Conservation (phyloP, 2,888 invertebrate genomes). For the Pristionchus japonicus region DNA sequence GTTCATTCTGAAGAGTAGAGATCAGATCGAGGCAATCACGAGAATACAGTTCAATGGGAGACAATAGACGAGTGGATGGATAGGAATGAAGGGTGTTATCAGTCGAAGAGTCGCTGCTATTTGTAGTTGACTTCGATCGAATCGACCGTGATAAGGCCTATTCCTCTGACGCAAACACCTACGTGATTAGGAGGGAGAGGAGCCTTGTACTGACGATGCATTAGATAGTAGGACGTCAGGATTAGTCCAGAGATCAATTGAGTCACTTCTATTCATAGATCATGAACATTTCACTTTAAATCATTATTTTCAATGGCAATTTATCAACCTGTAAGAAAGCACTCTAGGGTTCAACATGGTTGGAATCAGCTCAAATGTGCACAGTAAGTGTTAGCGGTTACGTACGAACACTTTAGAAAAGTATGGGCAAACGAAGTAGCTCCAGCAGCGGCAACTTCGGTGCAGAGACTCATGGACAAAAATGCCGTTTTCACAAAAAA, state of each 20-base stretch:
- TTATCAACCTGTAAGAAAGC: too few species aligned
- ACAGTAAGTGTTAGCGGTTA: too few species aligned
- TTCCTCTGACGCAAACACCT: conserved; percentile 9
- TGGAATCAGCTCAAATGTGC: too few species aligned
- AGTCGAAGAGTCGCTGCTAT: not conserved
- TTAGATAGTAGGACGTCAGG: not conserved
- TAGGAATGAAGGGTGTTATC: conserved; percentile 18
- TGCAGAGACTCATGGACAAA: too few species aligned
- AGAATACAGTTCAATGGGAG: not conserved
- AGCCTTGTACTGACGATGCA: conserved; percentile 36
- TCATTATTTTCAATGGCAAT: too few species aligned
- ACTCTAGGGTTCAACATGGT: too few species aligned
- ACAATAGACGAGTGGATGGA: not conserved
- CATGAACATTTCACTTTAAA: not conserved
- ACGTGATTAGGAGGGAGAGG: not conserved
- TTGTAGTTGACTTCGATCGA: conserved; percentile 38
- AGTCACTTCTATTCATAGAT: not conserved
- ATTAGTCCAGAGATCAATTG: not conserved
- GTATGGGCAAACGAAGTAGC: too few species aligned
- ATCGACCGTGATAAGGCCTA: not conserved
- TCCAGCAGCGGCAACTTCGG: too few species aligned
- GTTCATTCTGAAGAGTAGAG: conserved; percentile 51
- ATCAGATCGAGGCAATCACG: not conserved
- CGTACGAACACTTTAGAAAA: too few species aligned
- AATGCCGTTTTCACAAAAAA: too few species aligned